Base-by-base conservation (phyloP, 2,113 vertebrate species). In the Callaeas wilsoni region DNA sequence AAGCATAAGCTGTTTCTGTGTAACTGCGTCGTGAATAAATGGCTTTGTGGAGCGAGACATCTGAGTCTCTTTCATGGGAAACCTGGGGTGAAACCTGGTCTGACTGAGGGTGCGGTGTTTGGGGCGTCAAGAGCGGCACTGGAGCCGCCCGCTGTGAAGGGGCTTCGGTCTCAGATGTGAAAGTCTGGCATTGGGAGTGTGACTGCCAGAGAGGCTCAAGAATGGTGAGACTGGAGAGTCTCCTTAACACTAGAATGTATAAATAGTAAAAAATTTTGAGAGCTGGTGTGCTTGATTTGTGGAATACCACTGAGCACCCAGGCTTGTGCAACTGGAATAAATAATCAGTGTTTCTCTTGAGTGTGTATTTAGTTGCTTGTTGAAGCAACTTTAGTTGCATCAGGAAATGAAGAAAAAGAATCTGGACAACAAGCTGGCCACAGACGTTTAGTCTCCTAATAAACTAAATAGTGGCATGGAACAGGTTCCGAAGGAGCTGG, bases 331-430 rank as follows among this genome's bases (percentile, higher is more conserved):
- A 44, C 10, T 26, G 15, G 37, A 67, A 52, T 65, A 20, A 65
- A 59, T 53, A 30, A 52, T 33, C 16, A 6, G 6, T 14, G 32
- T 32, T 39, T 59, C 19, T 44, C 46, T 21, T 39, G 33, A n/a
- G 29, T 26, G 29, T 44, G 29, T 60, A 39, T 26, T 39, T 52
- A 59, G 6, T 30, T 35, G 23, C 46, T 59, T 67, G 33, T n/a
- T 60, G 33, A 33, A 53, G n/a, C n/a, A n/a, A n/a, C n/a, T n/a
- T n/a, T n/a, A n/a, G n/a, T n/a, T n/a, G n/a, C 29, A 26, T 16
- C 1, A 0, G 13, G 20, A n/a, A 70, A 55, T 0, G 1, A 62
- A 0, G 13, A 16, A n/a, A 70, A 55, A 0, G 1, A 62, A 53
- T 57, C 29, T 52, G 46, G 47, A 46, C 44, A 50, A 44, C 15